Evolutionary conservation across 2,113 vertebrate genomes (phyloP).

Genomic region (Alaudala cheleensis): DNA sequence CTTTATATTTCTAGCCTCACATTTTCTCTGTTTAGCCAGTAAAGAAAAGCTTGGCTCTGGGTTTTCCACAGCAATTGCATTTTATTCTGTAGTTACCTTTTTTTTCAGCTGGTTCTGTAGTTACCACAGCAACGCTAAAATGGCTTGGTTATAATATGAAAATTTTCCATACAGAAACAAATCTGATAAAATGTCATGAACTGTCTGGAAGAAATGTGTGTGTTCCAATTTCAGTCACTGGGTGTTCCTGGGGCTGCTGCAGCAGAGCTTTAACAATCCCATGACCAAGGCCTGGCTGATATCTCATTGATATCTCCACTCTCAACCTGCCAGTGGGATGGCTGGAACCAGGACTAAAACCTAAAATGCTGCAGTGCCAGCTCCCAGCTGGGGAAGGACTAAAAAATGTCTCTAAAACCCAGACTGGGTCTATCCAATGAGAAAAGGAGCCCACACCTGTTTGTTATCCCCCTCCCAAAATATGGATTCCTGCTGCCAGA

Average conservation of each 20-base stretch:
- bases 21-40: neutral
- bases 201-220: neutral
- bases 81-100: neutral
- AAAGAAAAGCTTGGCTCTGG: neutral
- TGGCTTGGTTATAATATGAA: neutral
- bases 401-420: neutral
- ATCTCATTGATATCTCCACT: neutral
- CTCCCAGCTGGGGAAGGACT: neutral
- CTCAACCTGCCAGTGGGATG: conserved; percentile 15
- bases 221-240: neutral
- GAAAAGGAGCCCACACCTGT: neutral
- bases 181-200: conserved; percentile 1
- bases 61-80: neutral
- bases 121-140: conserved; percentile 35
- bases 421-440: rapidly evolving
- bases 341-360: neutral
- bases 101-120: neutral
- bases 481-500: neutral
- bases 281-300: neutral
- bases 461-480: neutral
- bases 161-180: neutral
- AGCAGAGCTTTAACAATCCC: neutral
- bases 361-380: neutral
- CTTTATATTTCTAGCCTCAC: neutral
- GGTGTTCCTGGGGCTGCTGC: neutral